A percentile compares a stretch with the other conserved stretches of the same genome.
These are phyloP conservation scores for Rhinogobius similis DNA, from an alignment of 2,113 vertebrate species.

Conservation along the genomic window DNA sequence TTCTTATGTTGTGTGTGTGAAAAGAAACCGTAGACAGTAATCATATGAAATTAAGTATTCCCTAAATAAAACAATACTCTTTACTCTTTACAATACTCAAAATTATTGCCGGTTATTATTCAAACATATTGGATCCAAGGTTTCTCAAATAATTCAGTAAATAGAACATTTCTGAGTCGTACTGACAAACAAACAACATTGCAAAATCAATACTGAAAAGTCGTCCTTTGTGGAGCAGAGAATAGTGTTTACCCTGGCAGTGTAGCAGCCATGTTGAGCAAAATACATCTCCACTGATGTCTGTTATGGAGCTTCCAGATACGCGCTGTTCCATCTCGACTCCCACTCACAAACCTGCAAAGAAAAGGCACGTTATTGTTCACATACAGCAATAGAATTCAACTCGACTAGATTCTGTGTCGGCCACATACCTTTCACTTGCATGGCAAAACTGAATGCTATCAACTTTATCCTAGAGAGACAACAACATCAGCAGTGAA, in stretches of 20 bases:
- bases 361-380: not conserved
- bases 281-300: constrained; percentile 88
- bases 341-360: constrained; percentile 92
- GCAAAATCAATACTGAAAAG: not conserved
- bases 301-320: constrained; percentile 91
- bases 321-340: constrained; percentile 92
- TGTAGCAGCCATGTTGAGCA: constrained; percentile 89
- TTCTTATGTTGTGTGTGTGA: too few relatives aligned
- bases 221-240: not conserved
- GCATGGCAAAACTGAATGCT: constrained; percentile 95
- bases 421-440: constrained; percentile 83
- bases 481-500: not conserved
- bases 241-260: constrained; percentile 81
- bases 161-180: not conserved
- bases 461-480: constrained; percentile 93
- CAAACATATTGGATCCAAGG: too few relatives aligned
- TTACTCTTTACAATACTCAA: too few relatives aligned
- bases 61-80: too few relatives aligned
- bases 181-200: not conserved
- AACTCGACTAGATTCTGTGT: not conserved
- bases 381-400: not conserved
- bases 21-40: too few relatives aligned
- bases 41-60: too few relatives aligned
- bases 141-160: too few relatives aligned
- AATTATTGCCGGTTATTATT: too few relatives aligned